Evolutionary conservation across 2,888 invertebrate species (phyloP).

Genomic region (Pollenia amentaria): DNA sequence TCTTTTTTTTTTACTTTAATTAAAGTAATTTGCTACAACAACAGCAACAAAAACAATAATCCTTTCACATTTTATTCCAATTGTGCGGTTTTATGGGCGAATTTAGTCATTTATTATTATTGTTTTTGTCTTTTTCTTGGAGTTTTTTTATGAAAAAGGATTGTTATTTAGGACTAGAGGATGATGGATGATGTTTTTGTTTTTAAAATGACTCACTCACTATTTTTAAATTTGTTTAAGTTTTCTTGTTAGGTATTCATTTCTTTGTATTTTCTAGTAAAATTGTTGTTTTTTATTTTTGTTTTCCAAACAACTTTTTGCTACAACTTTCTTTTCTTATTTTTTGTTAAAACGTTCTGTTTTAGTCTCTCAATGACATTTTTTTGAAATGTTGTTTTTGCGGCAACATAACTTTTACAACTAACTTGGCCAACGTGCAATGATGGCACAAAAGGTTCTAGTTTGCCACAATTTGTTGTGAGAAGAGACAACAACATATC

Average conservation of each 20-base stretch:
- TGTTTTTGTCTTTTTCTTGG: not conserved
- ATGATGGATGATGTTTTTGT: not conserved
- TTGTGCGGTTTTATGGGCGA: conserved; percentile 34
- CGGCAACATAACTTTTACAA: conserved; percentile 73
- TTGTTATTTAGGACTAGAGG: not conserved
- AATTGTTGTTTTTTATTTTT: conserved; percentile 24
- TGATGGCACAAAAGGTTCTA: conserved; percentile 72
- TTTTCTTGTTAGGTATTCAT: conserved; percentile 11
- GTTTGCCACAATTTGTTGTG: conserved; percentile 59
- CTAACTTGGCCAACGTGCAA: conserved; percentile 67
- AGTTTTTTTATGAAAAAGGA: not conserved
- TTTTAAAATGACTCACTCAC: conserved; percentile 45
- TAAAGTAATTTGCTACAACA: conserved; percentile 44
- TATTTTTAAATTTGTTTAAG: conserved; percentile 28
- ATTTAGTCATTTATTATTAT: conserved; percentile 22
- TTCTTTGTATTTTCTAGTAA: conserved; percentile 2
- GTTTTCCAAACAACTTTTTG: conserved; percentile 32
- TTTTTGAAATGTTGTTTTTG: conserved; percentile 64
- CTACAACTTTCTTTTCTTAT: conserved; percentile 58
- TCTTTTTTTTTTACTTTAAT: conserved; percentile 29
- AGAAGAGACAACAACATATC: not conserved
- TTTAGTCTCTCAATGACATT: not conserved
- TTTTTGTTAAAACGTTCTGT: conserved; percentile 11
- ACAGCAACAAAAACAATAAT: conserved; percentile 16
- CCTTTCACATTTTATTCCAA: conserved; percentile 39